A percentile compares a stretch with the other conserved stretches of the same genome.
Evolutionary conservation across 1,140 invertebrate species (phyloP).

Genomic region (Musca domestica): DNA sequence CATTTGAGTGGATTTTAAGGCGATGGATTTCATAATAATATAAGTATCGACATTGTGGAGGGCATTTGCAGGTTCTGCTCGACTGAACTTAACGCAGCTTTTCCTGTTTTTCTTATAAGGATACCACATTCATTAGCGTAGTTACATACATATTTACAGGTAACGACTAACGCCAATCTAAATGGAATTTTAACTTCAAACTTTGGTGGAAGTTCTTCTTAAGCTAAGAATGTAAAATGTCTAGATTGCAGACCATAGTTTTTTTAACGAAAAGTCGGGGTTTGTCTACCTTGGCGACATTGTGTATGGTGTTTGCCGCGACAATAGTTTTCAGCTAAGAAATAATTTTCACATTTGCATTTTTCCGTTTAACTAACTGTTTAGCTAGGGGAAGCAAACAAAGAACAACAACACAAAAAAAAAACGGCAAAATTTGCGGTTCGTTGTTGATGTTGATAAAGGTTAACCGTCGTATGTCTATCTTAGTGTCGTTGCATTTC

Average conservation of each 20-base stretch:
- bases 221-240: background rate
- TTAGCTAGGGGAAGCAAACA: too few species aligned
- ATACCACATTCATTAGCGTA: too few species aligned
- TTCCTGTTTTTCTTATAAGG: too few species aligned
- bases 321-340: conserved; percentile 1
- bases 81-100: too few species aligned
- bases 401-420: too few species aligned
- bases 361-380: background rate
- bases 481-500: too few species aligned
- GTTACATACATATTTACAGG: too few species aligned
- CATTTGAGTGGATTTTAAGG: too few species aligned
- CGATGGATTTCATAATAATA: too few species aligned
- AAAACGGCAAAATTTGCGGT: background rate
- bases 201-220: background rate
- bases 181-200: conserved; percentile 12
- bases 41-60: too few species aligned
- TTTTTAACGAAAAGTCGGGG: background rate
- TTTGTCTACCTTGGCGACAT: background rate
- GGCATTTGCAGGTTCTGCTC: too few species aligned
- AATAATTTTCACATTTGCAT: conserved; percentile 21
- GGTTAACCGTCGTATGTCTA: conserved; percentile 1
- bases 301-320: background rate
- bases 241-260: background rate
- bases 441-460: conserved; percentile 1
- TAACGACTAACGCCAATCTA: too few species aligned